Evolutionary conservation across 2,797 vertebrate genomes (phyloP), one percentile per base, ranked within the genome.

Genomic region (Luscinia luscinia): DNA sequence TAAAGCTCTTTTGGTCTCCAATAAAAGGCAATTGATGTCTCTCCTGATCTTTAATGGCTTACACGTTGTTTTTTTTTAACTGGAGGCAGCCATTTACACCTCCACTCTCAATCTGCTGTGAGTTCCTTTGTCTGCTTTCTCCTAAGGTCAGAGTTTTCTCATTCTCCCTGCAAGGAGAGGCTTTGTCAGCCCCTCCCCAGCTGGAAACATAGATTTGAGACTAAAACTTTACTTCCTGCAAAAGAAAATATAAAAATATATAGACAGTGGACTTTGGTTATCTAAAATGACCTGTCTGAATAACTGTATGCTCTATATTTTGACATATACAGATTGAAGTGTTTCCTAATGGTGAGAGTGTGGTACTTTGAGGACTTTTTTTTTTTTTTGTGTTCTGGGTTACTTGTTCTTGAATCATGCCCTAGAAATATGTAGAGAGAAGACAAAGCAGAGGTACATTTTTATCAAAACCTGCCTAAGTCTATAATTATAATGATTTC

Each of bases 1-100:
- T 90, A 93, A 94, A 94, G 28, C 36, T 92, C 20, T 57, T 90
- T 73, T 84, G 51, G 45, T 59, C 51, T 52, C n/a, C 36, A 69
- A 19, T 55, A 66, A 90, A 95, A 72, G 54, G 46, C 23, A 41
- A 11, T 54, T 77, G 83, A 70, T 64, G 27, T 75, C 84, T 70
- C 54, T 89, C 51, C 58, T 78, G 54, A 48, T 26, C 52, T 79
- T 84, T 66, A 80, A 76, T 81, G 28, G 23, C 40, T 74, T 45
- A 12, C 2, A 9, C 7, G 19, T 43, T 43, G 43, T 75, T 49
- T 62, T 69, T 66, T 82, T 84, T 76, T 15, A 26, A 54, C 22
- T 69, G 51, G n/a, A 82, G 70, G n/a, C 3, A 1, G 16, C 52
- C 32, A 12, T 80, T 89, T 92, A 54, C 78, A 94, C 46, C 49